A percentile compares a stretch with the other conserved stretches of the same genome.
phyloP scores from a whole-genome alignment of 2,113 vertebrate genomes.

The Fulica atra region DNA sequence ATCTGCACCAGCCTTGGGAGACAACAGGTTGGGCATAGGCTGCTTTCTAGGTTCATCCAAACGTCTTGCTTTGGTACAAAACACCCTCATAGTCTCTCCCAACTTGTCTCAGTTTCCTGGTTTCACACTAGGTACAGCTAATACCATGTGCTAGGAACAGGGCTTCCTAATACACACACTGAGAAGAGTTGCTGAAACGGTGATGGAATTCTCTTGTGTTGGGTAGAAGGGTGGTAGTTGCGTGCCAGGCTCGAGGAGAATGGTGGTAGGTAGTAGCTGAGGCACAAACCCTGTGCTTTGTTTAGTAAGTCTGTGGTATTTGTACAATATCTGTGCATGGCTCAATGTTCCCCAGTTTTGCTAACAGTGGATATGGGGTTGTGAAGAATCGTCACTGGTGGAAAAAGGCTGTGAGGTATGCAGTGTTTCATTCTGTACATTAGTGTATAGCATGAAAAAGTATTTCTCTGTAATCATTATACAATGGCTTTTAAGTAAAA shows the following conservation, averaged over 20 bases:
- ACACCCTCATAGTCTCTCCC: background rate
- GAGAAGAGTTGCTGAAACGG: background rate
- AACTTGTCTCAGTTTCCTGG: background rate
- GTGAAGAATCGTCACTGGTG: conserved; percentile 13
- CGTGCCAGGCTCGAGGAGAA: background rate
- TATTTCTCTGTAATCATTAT: background rate
- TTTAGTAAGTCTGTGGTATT: conserved; percentile 24
- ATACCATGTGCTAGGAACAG: background rate
- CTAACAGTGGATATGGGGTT: background rate
- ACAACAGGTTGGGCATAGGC: background rate
- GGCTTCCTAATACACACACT: background rate
- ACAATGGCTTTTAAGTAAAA: background rate
- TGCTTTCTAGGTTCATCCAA: background rate
- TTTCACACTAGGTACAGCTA: background rate
- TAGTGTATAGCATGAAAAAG: background rate
- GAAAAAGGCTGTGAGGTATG: background rate
- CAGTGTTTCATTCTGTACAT: background rate
- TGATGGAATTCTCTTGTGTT: background rate
- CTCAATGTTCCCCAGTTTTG: background rate
- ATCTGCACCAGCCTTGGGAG: background rate
- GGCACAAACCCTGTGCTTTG: background rate
- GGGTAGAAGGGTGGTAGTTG: background rate
- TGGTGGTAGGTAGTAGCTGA: conserved; percentile 32
- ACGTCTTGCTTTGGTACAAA: background rate
- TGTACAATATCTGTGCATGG: background rate